These are phyloP conservation scores for Calliopum simillimum DNA, from an alignment of 2,888 invertebrate genomes.

Conservation along the genomic window DNA sequence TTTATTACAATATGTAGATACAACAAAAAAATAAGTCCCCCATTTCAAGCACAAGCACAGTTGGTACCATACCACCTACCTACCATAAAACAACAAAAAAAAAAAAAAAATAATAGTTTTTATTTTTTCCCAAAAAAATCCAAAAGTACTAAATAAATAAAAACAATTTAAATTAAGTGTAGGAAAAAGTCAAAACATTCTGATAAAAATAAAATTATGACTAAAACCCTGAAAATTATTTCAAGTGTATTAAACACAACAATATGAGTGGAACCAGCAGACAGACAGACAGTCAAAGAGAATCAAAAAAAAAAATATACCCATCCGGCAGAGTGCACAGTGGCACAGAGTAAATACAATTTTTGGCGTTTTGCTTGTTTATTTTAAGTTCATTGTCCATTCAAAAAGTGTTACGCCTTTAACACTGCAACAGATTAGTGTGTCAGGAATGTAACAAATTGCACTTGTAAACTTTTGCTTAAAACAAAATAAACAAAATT, in stretches of 20 bases:
- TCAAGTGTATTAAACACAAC: neutral
- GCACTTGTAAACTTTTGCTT: too few species aligned
- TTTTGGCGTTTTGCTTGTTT: neutral
- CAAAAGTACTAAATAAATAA: conserved; percentile 1
- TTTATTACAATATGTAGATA: too few species aligned
- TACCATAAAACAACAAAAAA: neutral
- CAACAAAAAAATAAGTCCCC: neutral
- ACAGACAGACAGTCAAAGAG: neutral
- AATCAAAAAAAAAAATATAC: neutral
- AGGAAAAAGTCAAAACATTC: neutral
- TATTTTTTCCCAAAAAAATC: neutral
- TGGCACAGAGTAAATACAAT: conserved; percentile 3
- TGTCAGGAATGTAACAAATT: neutral
- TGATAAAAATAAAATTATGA: conserved; percentile 25
- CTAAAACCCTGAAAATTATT: conserved; percentile 16
- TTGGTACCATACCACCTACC: neutral
- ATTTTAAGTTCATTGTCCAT: conserved; percentile 7
- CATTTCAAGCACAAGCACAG: neutral
- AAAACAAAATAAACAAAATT: too few species aligned
- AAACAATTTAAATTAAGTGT: neutral
- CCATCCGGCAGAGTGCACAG: neutral
- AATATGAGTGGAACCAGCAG: neutral
- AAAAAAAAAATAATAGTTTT: neutral
- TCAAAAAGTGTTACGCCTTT: neutral
- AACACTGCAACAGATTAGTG: neutral